These are phyloP conservation scores for Excalfactoria chinensis DNA, from an alignment of 2,113 vertebrate species.

Conservation along the genomic window DNA sequence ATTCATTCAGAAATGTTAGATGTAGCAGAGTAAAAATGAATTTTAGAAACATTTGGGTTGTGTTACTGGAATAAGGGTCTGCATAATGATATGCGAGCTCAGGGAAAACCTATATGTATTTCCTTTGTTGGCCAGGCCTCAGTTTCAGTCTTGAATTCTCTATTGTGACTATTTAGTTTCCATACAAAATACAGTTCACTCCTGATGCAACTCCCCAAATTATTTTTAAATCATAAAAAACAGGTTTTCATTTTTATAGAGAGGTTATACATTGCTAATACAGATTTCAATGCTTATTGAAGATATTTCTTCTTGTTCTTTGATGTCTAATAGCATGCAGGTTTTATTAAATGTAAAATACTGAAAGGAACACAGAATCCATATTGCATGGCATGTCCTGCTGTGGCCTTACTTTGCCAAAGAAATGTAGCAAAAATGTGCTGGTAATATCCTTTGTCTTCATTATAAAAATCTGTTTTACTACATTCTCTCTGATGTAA, in stretches of 20 bases:
- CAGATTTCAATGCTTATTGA: not conserved
- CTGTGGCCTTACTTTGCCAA: constrained; percentile 73
- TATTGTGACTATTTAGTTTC: constrained; percentile 5
- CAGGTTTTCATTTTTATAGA: not conserved
- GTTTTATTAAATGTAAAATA: constrained; percentile 45
- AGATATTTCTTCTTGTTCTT: constrained; percentile 28
- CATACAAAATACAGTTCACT: not conserved
- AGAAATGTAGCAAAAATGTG: constrained; percentile 66
- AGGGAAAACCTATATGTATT: not conserved
- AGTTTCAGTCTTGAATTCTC: not conserved
- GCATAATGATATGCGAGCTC: not conserved
- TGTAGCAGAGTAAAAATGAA: not conserved
- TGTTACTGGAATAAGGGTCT: not conserved
- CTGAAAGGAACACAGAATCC: constrained; percentile 33
- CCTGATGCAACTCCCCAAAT: not conserved
- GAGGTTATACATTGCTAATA: not conserved
- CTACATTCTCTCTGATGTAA: constrained; percentile 73
- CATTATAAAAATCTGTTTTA: constrained; percentile 69
- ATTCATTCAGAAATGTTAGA: constrained; percentile 6
- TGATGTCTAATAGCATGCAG: constrained; percentile 26
- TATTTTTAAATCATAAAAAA: not conserved
- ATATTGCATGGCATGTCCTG: constrained; percentile 53
- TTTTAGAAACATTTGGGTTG: not conserved
- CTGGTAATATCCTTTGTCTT: constrained; percentile 73
- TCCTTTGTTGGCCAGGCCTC: constrained; percentile 9